Evolutionary conservation across 2,888 invertebrate species (phyloP), one percentile per base, ranked within the genome.

Genomic region (Nomada lathburiana): DNA sequence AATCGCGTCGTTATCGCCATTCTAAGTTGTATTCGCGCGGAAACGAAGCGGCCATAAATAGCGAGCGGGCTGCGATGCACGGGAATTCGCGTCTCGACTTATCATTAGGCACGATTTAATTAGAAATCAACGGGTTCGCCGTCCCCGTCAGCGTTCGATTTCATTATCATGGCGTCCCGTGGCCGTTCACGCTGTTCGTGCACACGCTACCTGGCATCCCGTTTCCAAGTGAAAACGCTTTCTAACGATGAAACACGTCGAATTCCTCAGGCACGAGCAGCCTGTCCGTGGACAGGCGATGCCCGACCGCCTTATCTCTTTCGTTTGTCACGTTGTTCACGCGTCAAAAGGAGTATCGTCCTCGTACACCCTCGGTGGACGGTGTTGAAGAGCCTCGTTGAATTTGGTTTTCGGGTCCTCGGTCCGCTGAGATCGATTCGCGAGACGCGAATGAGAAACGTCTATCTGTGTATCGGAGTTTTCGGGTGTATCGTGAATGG

Each of bases 141-240:
- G 67, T 47, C 42, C 60, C 36, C 36, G 59, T 57, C 53, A 53
- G 65, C 68, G 73, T 62, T 82, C 86, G 74, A 72, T 85, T 87
- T 82, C 80, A 79, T 86, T 86, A 86, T 71, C 80, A 44, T 64
- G 64, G 57, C 71, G 65, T 73, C 64, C 59, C 42, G 70, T 50
- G 72, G 69, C 55, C 64, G 52, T 76, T 64, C 76, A 71, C 80
- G 82, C 53, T 52, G 63, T 62, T 20, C 44, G 52, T 23, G 16
- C 26, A 64, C 29, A 20, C 29, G 70, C 44, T 52, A 4, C 69
- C 52, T 20, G 73, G 76, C 64, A 70, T 84, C 80, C 70, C 63
- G 52, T 60, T 64, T 47, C 50, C 23, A 79, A 83, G 87, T 83
- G 87, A 87, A 87, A 87, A 87, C 83, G 80, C 87, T 87, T 87